Base-by-base conservation (phyloP, 2,797 vertebrate species). In the Chloroceryle amazona region DNA sequence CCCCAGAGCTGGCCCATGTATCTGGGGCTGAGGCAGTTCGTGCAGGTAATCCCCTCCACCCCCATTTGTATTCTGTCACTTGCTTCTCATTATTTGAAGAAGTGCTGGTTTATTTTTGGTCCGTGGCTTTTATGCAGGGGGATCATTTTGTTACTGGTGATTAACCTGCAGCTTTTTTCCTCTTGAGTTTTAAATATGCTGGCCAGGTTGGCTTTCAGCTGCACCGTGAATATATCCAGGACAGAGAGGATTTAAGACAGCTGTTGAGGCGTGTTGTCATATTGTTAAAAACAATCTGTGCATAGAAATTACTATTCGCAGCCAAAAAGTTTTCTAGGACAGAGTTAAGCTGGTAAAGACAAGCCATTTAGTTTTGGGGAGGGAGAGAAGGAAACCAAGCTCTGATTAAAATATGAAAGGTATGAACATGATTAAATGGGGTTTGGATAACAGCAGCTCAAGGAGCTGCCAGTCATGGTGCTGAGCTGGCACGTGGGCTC, bases 271-370 rank as follows among this genome's bases (percentile, higher is more conserved):
- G 1, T 67, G 41, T 60, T 85, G 70, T 70, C 81, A 70, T 95
- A 72, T 39, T 92, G 73, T 70, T 95, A 58, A 84, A 94, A 94
- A 86, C 54, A n/a, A 57, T 54, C 76, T 79, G 74, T 81, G 71
- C 76, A 72, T 81, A 79, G 47, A 81, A 95, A 83, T 79, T 81
- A 83, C 63, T 85, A 39, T 95, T 93, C 5, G 11, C 26, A 90
- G 63, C 76, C 31, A 93, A 79, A 82, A 94, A 21, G n/a, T 89
- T 94, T 95, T 81, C 89, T 85, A 79, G 76, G 87, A 44, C 54
- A 81, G 51, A 81, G 14, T 37, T 89, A 71, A 84, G 66, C 31
- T 81, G 88, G 26, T 92, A 75, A 93, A 93, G 86, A 49, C 39
- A 86, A 86, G 39, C 21, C 52, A 49, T 78, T 95, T 84, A 37